Evolutionary conservation across 2,797 vertebrate species (phyloP).

Genomic region (Tenualosa ilisha): DNA sequence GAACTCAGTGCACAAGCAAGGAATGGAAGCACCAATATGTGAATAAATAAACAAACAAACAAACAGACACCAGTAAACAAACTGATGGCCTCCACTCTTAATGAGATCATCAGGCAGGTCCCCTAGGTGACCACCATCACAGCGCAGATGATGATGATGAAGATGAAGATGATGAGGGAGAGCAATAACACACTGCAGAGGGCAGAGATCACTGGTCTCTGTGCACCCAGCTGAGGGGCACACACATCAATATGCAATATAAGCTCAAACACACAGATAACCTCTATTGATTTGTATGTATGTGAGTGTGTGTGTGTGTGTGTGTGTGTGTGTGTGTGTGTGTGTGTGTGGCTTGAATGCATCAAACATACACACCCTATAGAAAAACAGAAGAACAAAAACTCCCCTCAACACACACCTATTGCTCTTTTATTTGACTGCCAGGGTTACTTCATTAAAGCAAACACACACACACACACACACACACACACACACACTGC

Average conservation of each 20-base stretch:
- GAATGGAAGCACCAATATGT: not conserved
- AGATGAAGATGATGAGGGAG: slow-evolving; percentile 31
- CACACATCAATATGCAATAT: slow-evolving; percentile 50
- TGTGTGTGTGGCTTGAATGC: too few relatives aligned
- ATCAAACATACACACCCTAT: too few relatives aligned
- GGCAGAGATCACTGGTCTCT: slow-evolving; percentile 11
- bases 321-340: too few relatives aligned
- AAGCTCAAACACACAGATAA: slow-evolving; percentile 33
- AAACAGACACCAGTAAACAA: not conserved
- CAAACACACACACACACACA: too few relatives aligned
- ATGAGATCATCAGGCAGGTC: slow-evolving; percentile 26
- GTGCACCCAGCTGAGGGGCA: not conserved
- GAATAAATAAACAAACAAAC: not conserved
- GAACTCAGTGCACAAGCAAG: not conserved
- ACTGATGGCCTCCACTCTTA: not conserved
- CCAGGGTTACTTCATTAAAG: too few relatives aligned
- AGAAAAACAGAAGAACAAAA: too few relatives aligned
- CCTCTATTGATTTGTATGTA: slow-evolving; percentile 39
- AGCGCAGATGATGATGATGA: not conserved
- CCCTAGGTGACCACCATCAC: not conserved
- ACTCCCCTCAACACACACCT: too few relatives aligned
- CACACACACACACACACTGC: too few relatives aligned
- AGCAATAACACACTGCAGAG: slow-evolving; percentile 38
- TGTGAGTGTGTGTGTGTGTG: too few relatives aligned
- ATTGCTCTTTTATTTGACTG: too few relatives aligned